phyloP scores from a whole-genome alignment of 2,113 vertebrate genomes.

The Antechinus flavipes region DNA sequence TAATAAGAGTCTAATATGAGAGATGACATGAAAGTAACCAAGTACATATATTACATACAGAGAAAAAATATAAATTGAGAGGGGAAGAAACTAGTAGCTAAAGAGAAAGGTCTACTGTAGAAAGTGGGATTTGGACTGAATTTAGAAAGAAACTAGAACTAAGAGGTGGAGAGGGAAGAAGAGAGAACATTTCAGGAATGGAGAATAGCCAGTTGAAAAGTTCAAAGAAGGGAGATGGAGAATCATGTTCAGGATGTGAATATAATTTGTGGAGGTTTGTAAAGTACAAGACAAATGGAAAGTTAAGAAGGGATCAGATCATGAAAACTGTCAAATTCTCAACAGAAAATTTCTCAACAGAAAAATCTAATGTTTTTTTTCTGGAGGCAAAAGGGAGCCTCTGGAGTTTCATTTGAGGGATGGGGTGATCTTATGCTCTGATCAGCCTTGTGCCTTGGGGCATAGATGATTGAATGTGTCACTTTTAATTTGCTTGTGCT shows the following conservation, averaged over 20 bases:
- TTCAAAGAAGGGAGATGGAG: not conserved
- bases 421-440: not conserved
- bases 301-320: not conserved
- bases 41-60: not conserved
- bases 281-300: not conserved
- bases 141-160: not conserved
- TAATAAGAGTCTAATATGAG: too few species aligned
- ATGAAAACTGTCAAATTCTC: not conserved
- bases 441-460: not conserved
- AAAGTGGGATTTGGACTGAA: not conserved
- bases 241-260: not conserved
- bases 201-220: not conserved
- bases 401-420: not conserved
- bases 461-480: not conserved
- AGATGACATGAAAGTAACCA: not conserved
- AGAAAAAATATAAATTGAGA: not conserved
- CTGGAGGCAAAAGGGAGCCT: not conserved
- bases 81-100: not conserved
- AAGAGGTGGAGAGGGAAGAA: not conserved
- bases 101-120: not conserved
- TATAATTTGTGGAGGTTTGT: not conserved
- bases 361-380: not conserved
- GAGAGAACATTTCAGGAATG: not conserved
- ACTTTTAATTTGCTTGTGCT: not conserved
- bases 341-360: not conserved